A percentile compares a stretch with the other conserved stretches of the same genome.
phyloP scores from a whole-genome alignment of 2,113 vertebrate genomes.

The Rhadina sibilatrix region DNA sequence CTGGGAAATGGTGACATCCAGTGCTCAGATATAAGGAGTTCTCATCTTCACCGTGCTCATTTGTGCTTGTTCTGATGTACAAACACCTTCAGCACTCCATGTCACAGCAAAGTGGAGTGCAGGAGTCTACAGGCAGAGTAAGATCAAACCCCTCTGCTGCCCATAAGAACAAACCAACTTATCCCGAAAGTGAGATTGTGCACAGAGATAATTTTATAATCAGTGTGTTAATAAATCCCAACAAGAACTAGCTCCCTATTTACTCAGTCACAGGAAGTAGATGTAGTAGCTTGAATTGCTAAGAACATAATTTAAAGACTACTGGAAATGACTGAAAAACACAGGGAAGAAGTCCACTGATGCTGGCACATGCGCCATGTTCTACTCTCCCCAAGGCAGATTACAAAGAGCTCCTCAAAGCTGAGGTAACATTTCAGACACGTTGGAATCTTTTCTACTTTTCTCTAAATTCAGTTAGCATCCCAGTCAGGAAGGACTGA shows the following conservation, averaged over 20 bases:
- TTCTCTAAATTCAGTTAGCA: not conserved
- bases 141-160: not conserved
- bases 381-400: not conserved
- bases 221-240: not conserved
- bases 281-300: not conserved
- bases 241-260: not conserved
- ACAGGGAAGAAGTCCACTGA: not conserved
- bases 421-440: not conserved
- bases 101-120: not conserved
- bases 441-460: not conserved
- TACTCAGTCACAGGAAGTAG: not conserved
- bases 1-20: constrained; percentile 32
- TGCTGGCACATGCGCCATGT: not conserved
- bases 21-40: not conserved
- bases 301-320: not conserved
- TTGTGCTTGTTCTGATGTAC: not conserved
- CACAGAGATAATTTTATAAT: not conserved
- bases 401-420: not conserved
- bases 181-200: not conserved
- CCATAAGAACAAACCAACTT: not conserved
- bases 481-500: not conserved
- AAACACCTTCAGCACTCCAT: accelerated
- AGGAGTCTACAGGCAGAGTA: not conserved
- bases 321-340: not conserved
- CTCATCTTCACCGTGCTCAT: accelerated